Evolutionary conservation across 2,113 vertebrate genomes (phyloP), one percentile per base, ranked within the genome.

Genomic region (Fulica atra): DNA sequence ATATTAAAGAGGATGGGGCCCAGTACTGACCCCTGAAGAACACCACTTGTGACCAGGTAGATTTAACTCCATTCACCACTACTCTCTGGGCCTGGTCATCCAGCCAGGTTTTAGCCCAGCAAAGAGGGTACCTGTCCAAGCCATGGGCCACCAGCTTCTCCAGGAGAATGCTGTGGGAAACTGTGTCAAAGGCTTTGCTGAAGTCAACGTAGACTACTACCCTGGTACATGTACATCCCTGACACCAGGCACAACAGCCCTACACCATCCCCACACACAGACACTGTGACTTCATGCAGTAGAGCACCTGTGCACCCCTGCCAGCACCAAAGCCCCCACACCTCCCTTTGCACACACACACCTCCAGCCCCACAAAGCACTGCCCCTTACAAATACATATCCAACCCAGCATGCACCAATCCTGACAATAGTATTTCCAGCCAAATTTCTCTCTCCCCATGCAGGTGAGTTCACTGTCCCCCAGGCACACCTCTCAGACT

Each of bases 281-380:
- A 42, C 26, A 57, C 24, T 53, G 82, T 66, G 16, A 77, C 19
- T 35, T 40, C 60, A n/a, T 25, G 53, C 28, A 74, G 19, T 23
- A 84, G 0, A 40, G 36, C 11, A 38, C 10, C 8, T 1, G 11
- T 5, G 8, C 31, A 29, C 25, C 9, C 20, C 23, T 1, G 0
- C 4, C 38, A 72, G 35, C 38, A 48, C 17, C 35, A 53, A 36
- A 60, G 25, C n/a, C 25, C 25, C 18, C 73, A 68, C n/a, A 23
- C 26, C 8, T 46, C 16, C 24, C n/a, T 20, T 35, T 29, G 57
- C 42, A n/a, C 7, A 35, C 2, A 1, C 8, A 4, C 14, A 48
- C 13, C 54, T 74, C 48, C 40, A 68, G 54, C 26, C 28, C 33
- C 28, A 74, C 53, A 81, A 64, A 42, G 26, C 7, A 10, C 25